Evolutionary conservation across 2,888 invertebrate species (phyloP).

Genomic region (Agelastica alni): DNA sequence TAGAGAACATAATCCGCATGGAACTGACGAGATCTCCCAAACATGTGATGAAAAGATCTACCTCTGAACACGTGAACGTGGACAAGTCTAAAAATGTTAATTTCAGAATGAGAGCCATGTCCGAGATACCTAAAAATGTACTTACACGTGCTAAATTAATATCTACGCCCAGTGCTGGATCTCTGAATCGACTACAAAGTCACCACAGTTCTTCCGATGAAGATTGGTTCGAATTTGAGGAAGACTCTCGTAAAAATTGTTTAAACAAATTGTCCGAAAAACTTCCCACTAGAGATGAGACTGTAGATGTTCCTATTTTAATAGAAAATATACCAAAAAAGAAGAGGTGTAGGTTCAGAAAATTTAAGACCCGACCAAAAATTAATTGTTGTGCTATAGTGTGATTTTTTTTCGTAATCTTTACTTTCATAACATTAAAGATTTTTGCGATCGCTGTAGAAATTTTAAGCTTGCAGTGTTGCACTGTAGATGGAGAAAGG

Average conservation of each 20-base stretch:
- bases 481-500: conserved; percentile 21
- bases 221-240: conserved; percentile 58
- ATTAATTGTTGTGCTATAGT: conserved; percentile 39
- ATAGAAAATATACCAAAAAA: conserved; percentile 22
- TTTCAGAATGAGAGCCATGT: conserved; percentile 46
- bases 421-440: conserved; percentile 11
- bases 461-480: conserved; percentile 27
- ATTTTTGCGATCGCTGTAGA: conserved; percentile 31
- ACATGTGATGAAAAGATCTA: conserved; percentile 44
- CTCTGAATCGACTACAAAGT: conserved; percentile 52
- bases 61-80: conserved; percentile 43
- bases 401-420: conserved; percentile 35
- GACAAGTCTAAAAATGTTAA: conserved; percentile 26
- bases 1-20: conserved; percentile 59
- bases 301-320: conserved; percentile 26
- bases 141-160: conserved; percentile 37
- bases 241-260: conserved; percentile 27
- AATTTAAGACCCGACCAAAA: conserved; percentile 29
- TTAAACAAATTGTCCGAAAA: conserved; percentile 24
- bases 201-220: conserved; percentile 59
- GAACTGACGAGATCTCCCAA: conserved; percentile 40
- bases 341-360: conserved; percentile 15
- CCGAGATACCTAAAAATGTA: conserved; percentile 43
- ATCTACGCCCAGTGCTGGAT: conserved; percentile 39
- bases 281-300: conserved; percentile 5